Evolutionary conservation across 2,797 vertebrate species (phyloP).

Genomic region (Harpagifer antarcticus): DNA sequence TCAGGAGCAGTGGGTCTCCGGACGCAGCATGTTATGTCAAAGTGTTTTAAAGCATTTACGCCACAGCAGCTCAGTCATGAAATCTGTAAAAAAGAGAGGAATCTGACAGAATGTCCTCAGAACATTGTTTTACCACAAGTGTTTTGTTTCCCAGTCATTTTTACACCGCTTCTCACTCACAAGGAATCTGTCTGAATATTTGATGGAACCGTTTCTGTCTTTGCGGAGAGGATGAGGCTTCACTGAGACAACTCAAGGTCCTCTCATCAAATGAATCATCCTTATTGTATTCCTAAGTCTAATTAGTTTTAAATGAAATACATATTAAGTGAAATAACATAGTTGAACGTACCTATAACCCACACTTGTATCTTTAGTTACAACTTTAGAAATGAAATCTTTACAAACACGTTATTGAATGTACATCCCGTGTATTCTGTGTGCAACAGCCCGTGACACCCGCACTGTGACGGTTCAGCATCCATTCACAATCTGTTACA

Average conservation of each 20-base stretch:
- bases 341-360: background rate
- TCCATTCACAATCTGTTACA: no score
- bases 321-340: background rate
- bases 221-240: conserved; percentile 27
- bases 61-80: conserved; percentile 76
- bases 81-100: conserved; percentile 83
- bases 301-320: background rate
- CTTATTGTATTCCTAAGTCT: background rate
- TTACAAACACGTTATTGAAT: background rate
- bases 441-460: no score
- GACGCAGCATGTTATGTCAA: conserved; percentile 83
- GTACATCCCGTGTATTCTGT: no score
- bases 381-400: background rate
- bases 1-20: conserved; percentile 79
- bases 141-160: conserved; percentile 82
- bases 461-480: no score
- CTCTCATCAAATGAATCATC: background rate
- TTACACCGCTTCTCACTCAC: conserved; percentile 69
- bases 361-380: background rate
- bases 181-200: conserved; percentile 81
- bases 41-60: conserved; percentile 87
- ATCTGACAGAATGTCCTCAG: conserved; percentile 85
- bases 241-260: background rate
- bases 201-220: conserved; percentile 59
- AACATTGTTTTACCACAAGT: conserved; percentile 84